Evolutionary conservation across 2,797 vertebrate species (phyloP).

Genomic region (Lacerta viridis): DNA sequence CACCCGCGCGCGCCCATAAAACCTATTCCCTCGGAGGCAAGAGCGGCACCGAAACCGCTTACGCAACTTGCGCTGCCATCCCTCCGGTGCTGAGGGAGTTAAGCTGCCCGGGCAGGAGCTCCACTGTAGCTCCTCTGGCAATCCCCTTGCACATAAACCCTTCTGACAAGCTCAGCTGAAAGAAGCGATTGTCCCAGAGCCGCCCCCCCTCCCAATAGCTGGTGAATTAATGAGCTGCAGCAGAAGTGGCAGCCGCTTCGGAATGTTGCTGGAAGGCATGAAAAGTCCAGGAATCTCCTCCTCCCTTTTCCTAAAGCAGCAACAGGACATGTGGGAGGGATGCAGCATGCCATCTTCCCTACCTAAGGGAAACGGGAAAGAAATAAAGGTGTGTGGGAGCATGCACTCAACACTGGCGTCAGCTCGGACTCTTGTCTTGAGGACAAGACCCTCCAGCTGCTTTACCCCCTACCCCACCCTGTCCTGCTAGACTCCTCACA

Average conservation of each 20-base stretch:
- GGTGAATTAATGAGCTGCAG: slow-evolving; percentile 40
- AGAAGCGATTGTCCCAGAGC: not conserved
- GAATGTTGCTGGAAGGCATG: slow-evolving; percentile 50
- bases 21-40: not conserved
- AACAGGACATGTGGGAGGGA: slow-evolving; percentile 11
- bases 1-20: not conserved
- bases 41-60: not conserved
- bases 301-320: slow-evolving; percentile 31
- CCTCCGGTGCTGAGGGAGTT: slow-evolving; percentile 29
- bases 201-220: not conserved
- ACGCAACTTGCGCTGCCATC: slow-evolving; percentile 23
- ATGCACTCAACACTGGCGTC: not conserved
- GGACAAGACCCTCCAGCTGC: not conserved
- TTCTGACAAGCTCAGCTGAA: slow-evolving; percentile 24
- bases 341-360: not conserved
- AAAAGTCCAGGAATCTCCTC: slow-evolving; percentile 46
- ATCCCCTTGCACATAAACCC: slow-evolving; percentile 13
- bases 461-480: not conserved
- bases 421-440: not conserved
- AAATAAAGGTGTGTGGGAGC: not conserved
- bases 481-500: not conserved
- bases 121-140: slow-evolving; percentile 14
- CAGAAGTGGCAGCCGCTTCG: slow-evolving; percentile 26
- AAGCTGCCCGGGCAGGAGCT: not conserved
- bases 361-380: not conserved